A percentile compares a stretch with the other conserved stretches of the same genome.
These are phyloP conservation scores for Anthopleura xanthogrammica DNA, from an alignment of 92 coral and sea anemone genomes.

Conservation along the genomic window DNA sequence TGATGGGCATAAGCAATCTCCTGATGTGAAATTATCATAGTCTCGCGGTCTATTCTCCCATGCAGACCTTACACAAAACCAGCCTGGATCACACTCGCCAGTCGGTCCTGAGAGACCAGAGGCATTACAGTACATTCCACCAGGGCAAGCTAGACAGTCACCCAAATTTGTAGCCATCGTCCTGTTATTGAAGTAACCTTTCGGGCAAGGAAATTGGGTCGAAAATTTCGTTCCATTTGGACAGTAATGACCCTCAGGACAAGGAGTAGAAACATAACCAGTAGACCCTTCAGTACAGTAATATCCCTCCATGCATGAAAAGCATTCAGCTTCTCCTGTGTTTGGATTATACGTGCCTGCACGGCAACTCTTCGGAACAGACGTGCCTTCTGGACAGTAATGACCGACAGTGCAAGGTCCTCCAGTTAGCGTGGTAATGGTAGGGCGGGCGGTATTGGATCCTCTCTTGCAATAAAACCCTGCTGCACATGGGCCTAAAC, in stretches of 20 bases:
- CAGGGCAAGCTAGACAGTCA: slow-evolving; percentile 90
- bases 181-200: slow-evolving; percentile 81
- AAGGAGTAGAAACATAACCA: slow-evolving; percentile 55
- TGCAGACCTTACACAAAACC: slow-evolving; percentile 92
- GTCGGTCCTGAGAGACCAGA: slow-evolving; percentile 83
- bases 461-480: slow-evolving; percentile 89
- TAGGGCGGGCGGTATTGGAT: slow-evolving; percentile 85
- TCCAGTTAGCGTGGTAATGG: slow-evolving; percentile 66
- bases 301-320: slow-evolving; percentile 80
- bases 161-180: slow-evolving; percentile 60
- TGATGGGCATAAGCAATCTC: slow-evolving; percentile 92
- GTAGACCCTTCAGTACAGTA: slow-evolving; percentile 89
- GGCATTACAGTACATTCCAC: slow-evolving; percentile 78
- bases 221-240: slow-evolving; percentile 82
- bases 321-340: slow-evolving; percentile 88
- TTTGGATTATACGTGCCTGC: slow-evolving; percentile 94
- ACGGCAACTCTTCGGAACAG: slow-evolving; percentile 78
- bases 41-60: slow-evolving; percentile 81
- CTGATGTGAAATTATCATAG: slow-evolving; percentile 91
- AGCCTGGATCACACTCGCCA: slow-evolving; percentile 83
- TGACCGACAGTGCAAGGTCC: slow-evolving; percentile 96
- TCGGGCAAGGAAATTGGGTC: slow-evolving; percentile 81
- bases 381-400: slow-evolving; percentile 86
- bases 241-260: slow-evolving; percentile 93
- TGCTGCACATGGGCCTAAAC: slow-evolving; percentile 71